A percentile compares a stretch with the other conserved stretches of the same genome.
Evolutionary conservation across 2,888 invertebrate species (phyloP).

Genomic region (Octodonta nipae): DNA sequence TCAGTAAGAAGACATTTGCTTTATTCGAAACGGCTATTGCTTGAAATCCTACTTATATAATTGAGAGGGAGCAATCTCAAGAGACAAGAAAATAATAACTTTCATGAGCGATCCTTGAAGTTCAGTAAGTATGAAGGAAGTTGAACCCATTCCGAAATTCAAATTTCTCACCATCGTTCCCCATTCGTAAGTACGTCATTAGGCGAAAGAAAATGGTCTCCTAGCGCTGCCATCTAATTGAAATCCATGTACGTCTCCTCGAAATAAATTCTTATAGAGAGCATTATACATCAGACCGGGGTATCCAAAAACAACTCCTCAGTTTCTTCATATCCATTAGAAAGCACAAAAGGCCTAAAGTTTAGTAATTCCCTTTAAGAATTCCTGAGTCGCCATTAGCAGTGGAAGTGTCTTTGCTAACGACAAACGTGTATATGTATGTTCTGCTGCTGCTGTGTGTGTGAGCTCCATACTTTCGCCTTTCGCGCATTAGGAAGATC

Average conservation of each 20-base stretch:
- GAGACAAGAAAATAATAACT: too few relatives aligned
- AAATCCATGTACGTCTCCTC: conserved; percentile 4
- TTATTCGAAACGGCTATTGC: too few relatives aligned
- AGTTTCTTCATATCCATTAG: conserved; percentile 30
- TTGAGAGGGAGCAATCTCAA: too few relatives aligned
- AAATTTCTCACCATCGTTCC: conserved; percentile 3
- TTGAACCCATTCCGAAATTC: too few relatives aligned
- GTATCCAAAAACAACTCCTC: conserved; percentile 21
- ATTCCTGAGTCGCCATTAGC: conserved; percentile 34
- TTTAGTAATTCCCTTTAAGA: conserved; percentile 37
- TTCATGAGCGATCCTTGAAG: too few relatives aligned
- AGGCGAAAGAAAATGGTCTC: conserved; percentile 2
- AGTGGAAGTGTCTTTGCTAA: conserved; percentile 24
- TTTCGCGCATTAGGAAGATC: conserved; percentile 26
- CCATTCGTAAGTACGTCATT: conserved; percentile 2
- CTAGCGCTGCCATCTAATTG: conserved; percentile 5
- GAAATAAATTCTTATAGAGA: conserved; percentile 17
- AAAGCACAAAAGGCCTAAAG: conserved; percentile 31
- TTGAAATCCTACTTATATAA: too few relatives aligned
- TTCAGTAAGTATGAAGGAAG: too few relatives aligned
- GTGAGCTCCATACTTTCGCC: too few relatives aligned
- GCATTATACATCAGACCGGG: conserved; percentile 20
- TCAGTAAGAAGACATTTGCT: too few relatives aligned
- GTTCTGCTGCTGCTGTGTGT: too few relatives aligned
- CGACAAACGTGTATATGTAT: conserved; percentile 24